phyloP scores from a whole-genome alignment of 2,888 invertebrate species.

The Tetragnatha montana region DNA sequence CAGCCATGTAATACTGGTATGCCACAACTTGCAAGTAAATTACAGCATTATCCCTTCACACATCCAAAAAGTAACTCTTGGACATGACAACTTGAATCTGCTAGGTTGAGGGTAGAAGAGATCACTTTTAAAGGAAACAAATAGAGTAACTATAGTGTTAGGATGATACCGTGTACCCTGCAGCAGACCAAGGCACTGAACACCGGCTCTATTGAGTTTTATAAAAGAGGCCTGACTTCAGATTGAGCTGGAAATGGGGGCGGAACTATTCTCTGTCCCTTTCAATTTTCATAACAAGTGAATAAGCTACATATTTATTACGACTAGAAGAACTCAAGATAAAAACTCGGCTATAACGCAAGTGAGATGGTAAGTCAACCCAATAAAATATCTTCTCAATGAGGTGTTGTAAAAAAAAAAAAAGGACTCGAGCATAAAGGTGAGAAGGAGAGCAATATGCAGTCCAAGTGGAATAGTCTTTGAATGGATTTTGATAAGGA shows the following conservation, averaged over 20 bases:
- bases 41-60: conserved; percentile 14
- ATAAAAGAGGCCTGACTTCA: conserved; percentile 53
- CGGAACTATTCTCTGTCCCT: conserved; percentile 17
- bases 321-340: conserved; percentile 46
- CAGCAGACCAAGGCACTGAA: conserved; percentile 71
- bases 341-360: conserved; percentile 22
- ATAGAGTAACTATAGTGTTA: conserved; percentile 60
- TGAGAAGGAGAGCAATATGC: conserved; percentile 25
- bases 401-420: conserved; percentile 9
- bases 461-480: not conserved
- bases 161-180: conserved; percentile 70
- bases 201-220: conserved; percentile 50
- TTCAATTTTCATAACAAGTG: not conserved
- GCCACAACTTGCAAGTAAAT: conserved; percentile 41
- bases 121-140: conserved; percentile 21
- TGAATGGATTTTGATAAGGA: not conserved
- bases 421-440: conserved; percentile 29
- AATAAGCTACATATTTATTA: conserved; percentile 13
- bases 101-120: conserved; percentile 27
- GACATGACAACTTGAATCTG: conserved; percentile 64
- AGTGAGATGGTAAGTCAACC: conserved; percentile 19
- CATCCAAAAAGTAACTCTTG: conserved; percentile 23
- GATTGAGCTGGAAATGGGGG: conserved; percentile 67
- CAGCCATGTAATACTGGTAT: conserved; percentile 42
- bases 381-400: conserved; percentile 7